Percentiles rank a stretch among this genome's conserved stretches.
phyloP scores from a whole-genome alignment of 2,888 invertebrate genomes.

The Epicampocera succincta region DNA sequence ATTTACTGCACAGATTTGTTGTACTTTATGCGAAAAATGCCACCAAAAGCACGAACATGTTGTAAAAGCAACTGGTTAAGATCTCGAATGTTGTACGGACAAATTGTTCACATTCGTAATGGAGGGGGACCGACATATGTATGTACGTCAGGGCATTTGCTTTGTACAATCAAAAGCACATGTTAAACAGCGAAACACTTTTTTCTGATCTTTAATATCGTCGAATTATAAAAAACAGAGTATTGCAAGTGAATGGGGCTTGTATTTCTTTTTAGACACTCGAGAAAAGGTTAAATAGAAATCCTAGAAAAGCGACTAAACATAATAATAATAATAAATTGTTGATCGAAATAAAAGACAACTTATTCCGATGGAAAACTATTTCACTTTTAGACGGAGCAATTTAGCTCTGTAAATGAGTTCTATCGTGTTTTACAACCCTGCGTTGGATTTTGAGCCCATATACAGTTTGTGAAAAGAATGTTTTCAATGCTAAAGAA shows the following conservation, averaged over 20 bases:
- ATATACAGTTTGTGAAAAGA: too few relatives aligned
- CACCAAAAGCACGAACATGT: constrained; percentile 1
- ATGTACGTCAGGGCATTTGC: constrained; percentile 12
- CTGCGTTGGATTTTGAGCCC: too few relatives aligned
- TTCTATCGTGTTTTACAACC: too few relatives aligned
- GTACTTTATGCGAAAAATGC: constrained; percentile 49
- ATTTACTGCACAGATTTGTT: constrained; percentile 62
- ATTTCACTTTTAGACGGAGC: too few relatives aligned
- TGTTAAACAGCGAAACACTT: constrained; percentile 26
- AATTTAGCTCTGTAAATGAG: too few relatives aligned
- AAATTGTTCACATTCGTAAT: constrained; percentile 12
- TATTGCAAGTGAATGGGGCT: background rate
- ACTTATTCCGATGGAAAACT: too few relatives aligned
- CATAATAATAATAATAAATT: background rate
- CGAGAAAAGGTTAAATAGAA: background rate
- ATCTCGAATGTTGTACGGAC: constrained; percentile 9
- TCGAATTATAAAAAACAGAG: constrained; percentile 10
- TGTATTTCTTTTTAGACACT: constrained; percentile 8
- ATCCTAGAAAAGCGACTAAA: background rate
- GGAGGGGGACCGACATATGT: background rate
- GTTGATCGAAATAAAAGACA: too few relatives aligned
- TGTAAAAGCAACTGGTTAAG: background rate
- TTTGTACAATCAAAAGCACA: constrained; percentile 43
- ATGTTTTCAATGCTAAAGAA: too few relatives aligned
- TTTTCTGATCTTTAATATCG: constrained; percentile 17